Conservation (phyloP, 2,888 invertebrate species). For the Meghimatium bilineatum region DNA sequence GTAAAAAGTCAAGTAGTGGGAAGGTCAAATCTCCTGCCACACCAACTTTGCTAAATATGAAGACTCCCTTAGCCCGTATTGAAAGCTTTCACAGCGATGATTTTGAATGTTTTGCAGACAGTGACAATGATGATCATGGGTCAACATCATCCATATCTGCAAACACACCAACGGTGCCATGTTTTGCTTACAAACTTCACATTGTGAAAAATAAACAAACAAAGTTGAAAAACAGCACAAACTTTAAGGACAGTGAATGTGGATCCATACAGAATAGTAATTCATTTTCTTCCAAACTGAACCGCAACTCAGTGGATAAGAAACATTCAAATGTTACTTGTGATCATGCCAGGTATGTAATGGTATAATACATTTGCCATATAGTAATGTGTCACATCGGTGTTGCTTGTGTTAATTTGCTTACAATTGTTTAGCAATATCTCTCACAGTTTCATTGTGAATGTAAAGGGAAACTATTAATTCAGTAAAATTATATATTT, state of each 20-base stretch:
- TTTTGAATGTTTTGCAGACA: conserved; percentile 63
- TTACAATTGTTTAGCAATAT: too few relatives aligned
- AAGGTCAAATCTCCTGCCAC: conserved; percentile 62
- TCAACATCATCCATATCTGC: conserved; percentile 60
- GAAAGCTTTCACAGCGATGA: conserved; percentile 74
- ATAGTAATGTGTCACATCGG: not conserved
- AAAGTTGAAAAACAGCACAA: conserved; percentile 55
- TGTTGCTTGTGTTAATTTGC: not conserved
- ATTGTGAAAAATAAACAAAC: conserved; percentile 64
- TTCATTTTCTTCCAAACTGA: conserved; percentile 22
- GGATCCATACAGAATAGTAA: conserved; percentile 22
- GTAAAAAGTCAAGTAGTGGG: conserved; percentile 28
- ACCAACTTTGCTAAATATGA: conserved; percentile 67
- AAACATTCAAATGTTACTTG: conserved; percentile 17
- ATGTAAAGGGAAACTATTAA: too few relatives aligned
- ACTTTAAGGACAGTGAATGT: conserved; percentile 10
- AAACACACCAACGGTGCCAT: conserved; percentile 70
- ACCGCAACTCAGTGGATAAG: conserved; percentile 33
- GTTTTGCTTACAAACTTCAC: conserved; percentile 70
- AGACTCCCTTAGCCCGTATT: conserved; percentile 71
- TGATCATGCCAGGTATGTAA: conserved; percentile 37
- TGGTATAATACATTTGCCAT: too few relatives aligned
- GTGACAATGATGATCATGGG: conserved; percentile 37
- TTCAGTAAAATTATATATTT: too few relatives aligned
- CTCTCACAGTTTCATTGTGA: too few relatives aligned